Percentiles rank a stretch among this genome's conserved stretches.
These are phyloP conservation scores for Protophormia terraenovae DNA, from an alignment of 2,888 invertebrate species.

Conservation along the genomic window DNA sequence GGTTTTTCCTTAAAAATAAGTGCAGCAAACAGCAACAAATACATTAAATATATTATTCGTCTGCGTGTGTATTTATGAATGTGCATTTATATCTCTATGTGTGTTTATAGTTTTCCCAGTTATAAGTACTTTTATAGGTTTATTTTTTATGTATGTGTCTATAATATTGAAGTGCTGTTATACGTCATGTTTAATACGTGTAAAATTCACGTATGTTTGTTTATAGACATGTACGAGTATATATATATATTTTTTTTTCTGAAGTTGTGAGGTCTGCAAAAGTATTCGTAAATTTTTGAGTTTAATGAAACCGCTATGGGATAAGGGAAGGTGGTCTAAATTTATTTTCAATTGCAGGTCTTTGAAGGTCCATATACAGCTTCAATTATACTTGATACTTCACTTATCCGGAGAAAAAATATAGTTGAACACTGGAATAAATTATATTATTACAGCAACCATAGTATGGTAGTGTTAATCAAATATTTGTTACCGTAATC, in stretches of 20 bases:
- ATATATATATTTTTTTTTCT: neutral
- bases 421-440: no score
- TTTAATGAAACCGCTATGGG: neutral
- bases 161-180: constrained; percentile 56
- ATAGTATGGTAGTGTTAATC: no score
- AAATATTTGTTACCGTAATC: no score
- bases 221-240: neutral
- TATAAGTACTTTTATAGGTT: no score
- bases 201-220: constrained; percentile 50
- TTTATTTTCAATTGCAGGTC: neutral
- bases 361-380: no score
- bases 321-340: neutral
- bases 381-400: no score
- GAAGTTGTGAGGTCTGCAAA: constrained; percentile 51
- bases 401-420: no score
- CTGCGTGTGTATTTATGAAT: neutral
- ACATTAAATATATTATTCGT: constrained; percentile 26
- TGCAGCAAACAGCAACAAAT: neutral
- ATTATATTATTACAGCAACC: no score
- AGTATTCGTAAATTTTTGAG: constrained; percentile 17
- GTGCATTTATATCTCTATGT: neutral
- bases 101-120: neutral
- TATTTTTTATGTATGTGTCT: constrained; percentile 17
- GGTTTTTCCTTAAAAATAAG: constrained; percentile 40
- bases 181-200: constrained; percentile 60